These are phyloP conservation scores for Eleutherodactylus coqui DNA, from an alignment of 2,797 vertebrate species.

Conservation along the genomic window DNA sequence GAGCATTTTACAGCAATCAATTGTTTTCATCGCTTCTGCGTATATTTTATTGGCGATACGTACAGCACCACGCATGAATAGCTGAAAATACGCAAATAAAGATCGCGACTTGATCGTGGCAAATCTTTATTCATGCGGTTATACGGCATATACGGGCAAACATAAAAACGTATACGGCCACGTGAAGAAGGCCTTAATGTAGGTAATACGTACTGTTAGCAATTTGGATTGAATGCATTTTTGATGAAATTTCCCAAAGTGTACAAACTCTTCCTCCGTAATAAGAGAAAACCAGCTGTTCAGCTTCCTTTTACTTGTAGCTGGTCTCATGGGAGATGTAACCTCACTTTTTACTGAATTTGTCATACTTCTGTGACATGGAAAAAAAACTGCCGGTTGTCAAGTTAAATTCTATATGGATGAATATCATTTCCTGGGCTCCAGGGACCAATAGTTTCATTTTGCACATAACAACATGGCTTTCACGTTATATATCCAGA, in stretches of 20 bases:
- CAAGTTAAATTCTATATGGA: constrained; percentile 2
- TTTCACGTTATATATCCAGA: background rate
- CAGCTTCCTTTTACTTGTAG: constrained; percentile 10
- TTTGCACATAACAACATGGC: background rate
- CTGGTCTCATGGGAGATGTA: constrained; percentile 9
- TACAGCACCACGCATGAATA: no score
- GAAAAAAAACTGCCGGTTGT: constrained; percentile 16
- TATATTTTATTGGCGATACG: no score
- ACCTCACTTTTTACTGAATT: constrained; percentile 26
- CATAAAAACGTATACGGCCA: no score
- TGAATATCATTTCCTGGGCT: background rate
- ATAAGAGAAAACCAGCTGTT: constrained; percentile 24
- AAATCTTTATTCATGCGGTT: no score
- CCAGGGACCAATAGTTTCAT: background rate
- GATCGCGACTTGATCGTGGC: no score
- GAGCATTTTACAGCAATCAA: no score
- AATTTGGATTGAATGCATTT: background rate
- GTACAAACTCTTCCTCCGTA: background rate
- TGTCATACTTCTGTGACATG: constrained; percentile 25
- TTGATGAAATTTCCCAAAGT: background rate
- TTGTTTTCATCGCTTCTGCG: no score
- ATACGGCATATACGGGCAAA: no score
- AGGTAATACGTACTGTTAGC: background rate
- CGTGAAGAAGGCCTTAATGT: no score
- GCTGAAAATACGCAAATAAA: no score